phyloP scores from a whole-genome alignment of 2,888 invertebrate genomes.

The Cloeon dipterum region DNA sequence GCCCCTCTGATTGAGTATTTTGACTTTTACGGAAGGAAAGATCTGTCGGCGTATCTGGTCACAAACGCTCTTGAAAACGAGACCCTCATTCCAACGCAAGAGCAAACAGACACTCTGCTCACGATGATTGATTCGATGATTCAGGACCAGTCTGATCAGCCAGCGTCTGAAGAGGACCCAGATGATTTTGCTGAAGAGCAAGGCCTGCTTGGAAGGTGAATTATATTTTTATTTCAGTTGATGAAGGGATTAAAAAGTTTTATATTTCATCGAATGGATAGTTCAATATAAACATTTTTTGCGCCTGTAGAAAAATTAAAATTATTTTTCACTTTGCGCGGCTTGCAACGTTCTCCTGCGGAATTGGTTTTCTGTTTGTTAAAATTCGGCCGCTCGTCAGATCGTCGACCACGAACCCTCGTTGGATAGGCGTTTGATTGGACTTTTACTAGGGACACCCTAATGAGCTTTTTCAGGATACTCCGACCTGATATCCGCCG shows the following conservation, averaged over 20 bases:
- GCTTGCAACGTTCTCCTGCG: too few relatives aligned
- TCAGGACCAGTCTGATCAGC: conserved; percentile 58
- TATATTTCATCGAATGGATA: too few relatives aligned
- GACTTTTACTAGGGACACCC: too few relatives aligned
- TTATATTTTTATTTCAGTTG: conserved; percentile 17
- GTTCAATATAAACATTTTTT: background rate
- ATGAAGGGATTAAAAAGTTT: background rate
- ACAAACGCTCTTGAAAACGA: conserved; percentile 79
- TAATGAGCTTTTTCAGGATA: too few relatives aligned
- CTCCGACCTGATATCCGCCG: too few relatives aligned
- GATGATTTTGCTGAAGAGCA: conserved; percentile 97
- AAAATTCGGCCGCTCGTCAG: too few relatives aligned
- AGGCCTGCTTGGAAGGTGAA: conserved; percentile 60
- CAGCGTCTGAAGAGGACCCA: conserved; percentile 42
- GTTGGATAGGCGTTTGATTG: too few relatives aligned
- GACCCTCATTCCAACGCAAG: conserved; percentile 64
- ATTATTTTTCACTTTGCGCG: too few relatives aligned
- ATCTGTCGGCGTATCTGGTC: conserved; percentile 69
- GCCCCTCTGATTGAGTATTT: conserved; percentile 66
- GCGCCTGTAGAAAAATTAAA: conserved; percentile 2
- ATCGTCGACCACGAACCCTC: too few relatives aligned
- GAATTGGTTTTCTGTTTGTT: too few relatives aligned
- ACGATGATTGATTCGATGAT: conserved; percentile 66
- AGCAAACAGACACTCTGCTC: conserved; percentile 61
- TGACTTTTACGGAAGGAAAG: conserved; percentile 67